Evolutionary conservation across 2,113 vertebrate genomes (phyloP), one percentile per base, ranked within the genome.

Genomic region (Ginglymostoma cirratum): DNA sequence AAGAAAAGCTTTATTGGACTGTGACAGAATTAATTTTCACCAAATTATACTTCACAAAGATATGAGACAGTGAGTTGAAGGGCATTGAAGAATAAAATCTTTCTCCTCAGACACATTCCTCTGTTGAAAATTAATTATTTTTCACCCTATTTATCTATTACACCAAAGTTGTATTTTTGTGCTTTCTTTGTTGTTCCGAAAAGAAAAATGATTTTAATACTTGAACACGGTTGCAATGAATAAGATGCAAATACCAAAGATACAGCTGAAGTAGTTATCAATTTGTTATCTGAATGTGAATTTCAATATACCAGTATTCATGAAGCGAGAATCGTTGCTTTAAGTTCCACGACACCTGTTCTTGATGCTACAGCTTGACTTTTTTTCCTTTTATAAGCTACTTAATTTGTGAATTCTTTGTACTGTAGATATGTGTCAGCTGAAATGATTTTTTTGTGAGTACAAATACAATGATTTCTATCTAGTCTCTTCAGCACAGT

Each of bases 81-180:
- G 24, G 86, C 48, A 89, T 52, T 89, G 45, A 89, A 89, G 48
- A 83, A 52, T 7, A 30, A 30, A 87, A 52, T 55, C 86, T 55
- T 55, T 1, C 4, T 61, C 14, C 27, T 65, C 52, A 15, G 30
- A 90, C 12, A 61, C 30, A 1, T 27, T 90, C 48, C 52, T 90
- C 48, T 87, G 42, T 52, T 90, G 14, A 90, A 90, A 90, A 61
- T 55, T 90, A 61, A 90, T 90, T 61, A 90, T 90, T 52, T 61
- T 61, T 19, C 14, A 30, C 15, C 14, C 52, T 61, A 65, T 61
- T 61, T 90, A 90, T 65, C 27, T 17, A 15, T 34, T 55, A 55
- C 27, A 61, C 5, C 5, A 45, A 42, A 42, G 38, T 83, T 42
- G 30, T 90, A 90, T 90, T 55, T 90, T 90, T 61, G 10, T 61